Evolutionary conservation across 2,113 vertebrate species (phyloP).

Genomic region (Tringa solitaria): DNA sequence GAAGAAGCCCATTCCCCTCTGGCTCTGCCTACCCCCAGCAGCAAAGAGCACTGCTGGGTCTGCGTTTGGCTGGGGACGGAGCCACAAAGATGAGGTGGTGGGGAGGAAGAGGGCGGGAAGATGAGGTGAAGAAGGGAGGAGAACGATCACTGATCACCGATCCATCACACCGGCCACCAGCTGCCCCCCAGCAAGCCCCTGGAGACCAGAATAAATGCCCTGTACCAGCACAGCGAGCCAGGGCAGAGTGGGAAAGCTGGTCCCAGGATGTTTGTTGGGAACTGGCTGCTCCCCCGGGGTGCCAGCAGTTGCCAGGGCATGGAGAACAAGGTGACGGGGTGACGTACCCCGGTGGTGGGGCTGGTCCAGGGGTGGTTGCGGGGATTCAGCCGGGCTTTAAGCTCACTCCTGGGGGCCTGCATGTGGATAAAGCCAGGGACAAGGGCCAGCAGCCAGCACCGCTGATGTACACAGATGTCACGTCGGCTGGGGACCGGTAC

Average conservation of each 20-base stretch:
- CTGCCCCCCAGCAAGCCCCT: background rate
- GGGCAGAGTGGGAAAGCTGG: background rate
- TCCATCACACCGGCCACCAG: rapidly evolving
- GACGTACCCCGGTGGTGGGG: background rate
- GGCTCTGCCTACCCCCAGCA: too few species aligned
- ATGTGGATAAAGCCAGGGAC: background rate
- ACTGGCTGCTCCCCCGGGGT: rapidly evolving
- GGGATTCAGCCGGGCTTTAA: background rate
- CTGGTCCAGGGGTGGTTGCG: rapidly evolving
- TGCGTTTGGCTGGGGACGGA: background rate
- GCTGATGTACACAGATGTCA: background rate
- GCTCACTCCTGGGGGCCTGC: background rate
- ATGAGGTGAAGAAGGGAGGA: background rate
- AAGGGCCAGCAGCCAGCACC: rapidly evolving
- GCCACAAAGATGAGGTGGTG: background rate
- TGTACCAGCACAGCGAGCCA: rapidly evolving
- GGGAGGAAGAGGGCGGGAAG: background rate
- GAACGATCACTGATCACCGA: background rate
- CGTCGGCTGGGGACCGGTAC: rapidly evolving
- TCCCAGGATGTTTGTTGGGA: background rate
- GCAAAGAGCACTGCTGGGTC: background rate
- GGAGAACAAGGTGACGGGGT: background rate
- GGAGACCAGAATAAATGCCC: background rate
- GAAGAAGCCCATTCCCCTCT: background rate
- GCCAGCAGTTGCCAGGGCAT: background rate